Percentiles rank a stretch among this genome's conserved stretches.
Evolutionary conservation across 2,888 invertebrate genomes (phyloP).

Genomic region (Spodoptera littoralis): DNA sequence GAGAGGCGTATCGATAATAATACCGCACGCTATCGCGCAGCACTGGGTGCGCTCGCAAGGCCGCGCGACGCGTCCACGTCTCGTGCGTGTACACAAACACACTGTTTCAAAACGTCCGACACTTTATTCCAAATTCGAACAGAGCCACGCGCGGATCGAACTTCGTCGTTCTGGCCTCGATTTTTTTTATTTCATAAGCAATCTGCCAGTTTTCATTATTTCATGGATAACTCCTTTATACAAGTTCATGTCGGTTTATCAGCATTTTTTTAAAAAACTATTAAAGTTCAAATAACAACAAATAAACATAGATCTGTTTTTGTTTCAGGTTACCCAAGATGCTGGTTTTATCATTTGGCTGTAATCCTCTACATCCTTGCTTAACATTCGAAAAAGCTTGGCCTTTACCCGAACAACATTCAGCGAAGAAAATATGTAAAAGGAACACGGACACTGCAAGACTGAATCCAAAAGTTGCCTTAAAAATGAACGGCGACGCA

Average conservation of each 20-base stretch:
- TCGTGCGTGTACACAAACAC: constrained; percentile 72
- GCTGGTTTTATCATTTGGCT: constrained; percentile 70
- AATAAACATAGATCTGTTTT: constrained; percentile 44
- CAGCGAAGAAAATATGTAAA: constrained; percentile 66
- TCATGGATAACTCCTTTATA: too few relatives aligned
- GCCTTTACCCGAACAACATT: constrained; percentile 37
- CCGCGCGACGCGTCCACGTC: constrained; percentile 76
- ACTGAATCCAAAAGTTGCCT: constrained; percentile 80
- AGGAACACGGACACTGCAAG: constrained; percentile 64
- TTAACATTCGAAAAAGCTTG: constrained; percentile 48
- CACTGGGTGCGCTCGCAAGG: constrained; percentile 84
- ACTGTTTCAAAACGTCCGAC: constrained; percentile 68
- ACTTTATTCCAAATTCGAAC: constrained; percentile 71
- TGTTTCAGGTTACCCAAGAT: constrained; percentile 81
- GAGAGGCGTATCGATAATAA: constrained; percentile 80
- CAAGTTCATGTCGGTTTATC: too few relatives aligned
- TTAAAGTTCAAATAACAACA: neutral
- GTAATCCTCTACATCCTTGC: constrained; percentile 58
- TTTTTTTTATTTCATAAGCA: constrained; percentile 36
- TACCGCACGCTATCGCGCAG: constrained; percentile 74
- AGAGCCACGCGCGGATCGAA: constrained; percentile 40
- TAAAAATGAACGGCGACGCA: constrained; percentile 75
- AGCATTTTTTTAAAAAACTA: too few relatives aligned
- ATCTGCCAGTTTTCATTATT: too few relatives aligned
- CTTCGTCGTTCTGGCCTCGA: constrained; percentile 36